Evolutionary conservation across 2,797 vertebrate genomes (phyloP).

Genomic region (Gallinago nigripennis): DNA sequence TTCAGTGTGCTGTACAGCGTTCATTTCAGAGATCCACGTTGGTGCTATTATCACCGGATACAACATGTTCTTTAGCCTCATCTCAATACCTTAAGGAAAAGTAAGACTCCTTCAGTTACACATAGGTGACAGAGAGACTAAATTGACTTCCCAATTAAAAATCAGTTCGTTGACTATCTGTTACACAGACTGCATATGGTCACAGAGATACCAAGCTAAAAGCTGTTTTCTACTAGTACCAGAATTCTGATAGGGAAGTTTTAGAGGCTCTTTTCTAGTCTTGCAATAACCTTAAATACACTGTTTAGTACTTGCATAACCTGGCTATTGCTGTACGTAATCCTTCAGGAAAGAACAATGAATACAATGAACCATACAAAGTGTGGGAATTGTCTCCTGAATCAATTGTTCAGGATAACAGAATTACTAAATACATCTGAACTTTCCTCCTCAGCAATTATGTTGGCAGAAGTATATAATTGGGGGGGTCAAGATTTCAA

Average conservation of each 20-base stretch:
- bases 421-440: background rate
- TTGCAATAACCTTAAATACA: background rate
- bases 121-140: background rate
- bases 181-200: background rate
- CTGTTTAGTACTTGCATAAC: background rate
- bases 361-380: background rate
- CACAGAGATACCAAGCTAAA: background rate
- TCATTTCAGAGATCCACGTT: conserved; percentile 87
- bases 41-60: conserved; percentile 91
- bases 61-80: conserved; percentile 91
- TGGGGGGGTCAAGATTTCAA: background rate
- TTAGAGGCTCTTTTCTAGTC: background rate
- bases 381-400: background rate
- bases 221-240: background rate
- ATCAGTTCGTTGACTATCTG: background rate
- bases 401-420: background rate
- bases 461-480: background rate
- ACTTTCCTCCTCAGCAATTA: background rate
- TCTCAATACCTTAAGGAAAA: conserved; percentile 86
- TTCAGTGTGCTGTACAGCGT: conserved; percentile 76
- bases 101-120: background rate
- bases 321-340: background rate
- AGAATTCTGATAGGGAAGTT: background rate
- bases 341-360: background rate
- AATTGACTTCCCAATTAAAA: background rate